phyloP scores from a whole-genome alignment of 1,140 invertebrate genomes.

The Drosophila lini region DNA sequence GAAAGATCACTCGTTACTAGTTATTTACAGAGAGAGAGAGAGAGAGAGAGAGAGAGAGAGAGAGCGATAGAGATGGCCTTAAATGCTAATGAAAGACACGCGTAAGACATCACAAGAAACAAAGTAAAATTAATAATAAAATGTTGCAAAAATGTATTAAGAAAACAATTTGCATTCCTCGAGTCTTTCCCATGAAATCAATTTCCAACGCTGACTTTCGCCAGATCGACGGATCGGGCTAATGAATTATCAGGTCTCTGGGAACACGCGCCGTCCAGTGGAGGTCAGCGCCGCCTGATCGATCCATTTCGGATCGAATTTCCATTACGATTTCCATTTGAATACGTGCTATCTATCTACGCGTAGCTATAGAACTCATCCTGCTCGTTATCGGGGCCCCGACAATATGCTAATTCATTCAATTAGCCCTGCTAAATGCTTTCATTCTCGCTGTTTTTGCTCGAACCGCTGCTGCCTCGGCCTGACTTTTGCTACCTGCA shows the following conservation, averaged over 20 bases:
- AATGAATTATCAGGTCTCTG: conserved; percentile 49
- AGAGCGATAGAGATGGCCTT: neutral
- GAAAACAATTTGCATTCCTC: conserved; percentile 10
- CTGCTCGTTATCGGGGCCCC: conserved; percentile 48
- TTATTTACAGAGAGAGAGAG: neutral
- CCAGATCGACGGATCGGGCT: conserved; percentile 25
- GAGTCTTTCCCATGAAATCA: conserved; percentile 56
- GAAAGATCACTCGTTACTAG: neutral
- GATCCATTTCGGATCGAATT: conserved; percentile 31
- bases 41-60: too few species aligned
- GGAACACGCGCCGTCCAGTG: conserved; percentile 39
- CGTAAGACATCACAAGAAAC: conserved; percentile 10
- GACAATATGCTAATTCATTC: conserved; percentile 74
- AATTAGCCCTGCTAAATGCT: conserved; percentile 68
- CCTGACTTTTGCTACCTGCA: conserved; percentile 78
- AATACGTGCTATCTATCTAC: conserved; percentile 14
- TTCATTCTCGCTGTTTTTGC: conserved; percentile 15
- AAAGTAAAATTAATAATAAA: neutral
- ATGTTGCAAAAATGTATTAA: neutral
- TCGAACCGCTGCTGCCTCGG: neutral
- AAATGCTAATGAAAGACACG: conserved; percentile 6
- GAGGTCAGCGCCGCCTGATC: conserved; percentile 42
- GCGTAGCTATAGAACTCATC: conserved; percentile 11
- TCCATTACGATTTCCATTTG: conserved; percentile 21
- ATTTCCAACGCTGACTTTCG: conserved; percentile 50